A percentile compares a stretch with the other conserved stretches of the same genome.
phyloP scores from a whole-genome alignment of 2,113 vertebrate species.

The Neofelis nebulosa region DNA sequence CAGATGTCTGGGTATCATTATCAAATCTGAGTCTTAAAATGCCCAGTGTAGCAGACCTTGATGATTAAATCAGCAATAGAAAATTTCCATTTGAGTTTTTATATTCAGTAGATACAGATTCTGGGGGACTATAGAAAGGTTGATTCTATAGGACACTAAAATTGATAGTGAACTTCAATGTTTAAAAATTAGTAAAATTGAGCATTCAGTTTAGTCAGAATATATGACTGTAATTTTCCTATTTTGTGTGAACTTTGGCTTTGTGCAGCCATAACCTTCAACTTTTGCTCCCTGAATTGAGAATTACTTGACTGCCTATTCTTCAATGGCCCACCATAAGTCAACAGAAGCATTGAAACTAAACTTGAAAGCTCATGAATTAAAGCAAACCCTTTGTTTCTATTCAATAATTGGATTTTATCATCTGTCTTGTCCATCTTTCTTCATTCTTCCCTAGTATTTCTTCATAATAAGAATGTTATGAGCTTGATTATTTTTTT shows the following conservation, averaged over 20 bases:
- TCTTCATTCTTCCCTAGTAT: neutral
- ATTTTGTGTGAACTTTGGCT: neutral
- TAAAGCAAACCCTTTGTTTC: neutral
- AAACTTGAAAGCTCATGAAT: neutral
- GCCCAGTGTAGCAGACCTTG: neutral
- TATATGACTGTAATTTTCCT: neutral
- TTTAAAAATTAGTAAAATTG: neutral
- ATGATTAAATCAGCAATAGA: constrained; percentile 48
- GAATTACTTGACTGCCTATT: neutral
- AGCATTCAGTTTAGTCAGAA: neutral
- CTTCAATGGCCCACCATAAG: neutral
- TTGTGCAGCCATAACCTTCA: neutral
- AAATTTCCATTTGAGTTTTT: constrained; percentile 27
- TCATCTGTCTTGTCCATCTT: neutral
- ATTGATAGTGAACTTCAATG: neutral
- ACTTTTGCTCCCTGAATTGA: neutral
- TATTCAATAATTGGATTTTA: neutral
- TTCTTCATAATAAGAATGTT: neutral
- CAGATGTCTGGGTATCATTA: neutral
- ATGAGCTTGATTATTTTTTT: neutral
- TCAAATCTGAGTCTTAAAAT: constrained; percentile 26
- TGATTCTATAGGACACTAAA: neutral
- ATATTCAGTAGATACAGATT: neutral
- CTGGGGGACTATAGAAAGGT: neutral
- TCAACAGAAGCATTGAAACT: neutral